Conservation (phyloP, 2,797 vertebrate genomes). For the Zenarchopterus dispar region DNA sequence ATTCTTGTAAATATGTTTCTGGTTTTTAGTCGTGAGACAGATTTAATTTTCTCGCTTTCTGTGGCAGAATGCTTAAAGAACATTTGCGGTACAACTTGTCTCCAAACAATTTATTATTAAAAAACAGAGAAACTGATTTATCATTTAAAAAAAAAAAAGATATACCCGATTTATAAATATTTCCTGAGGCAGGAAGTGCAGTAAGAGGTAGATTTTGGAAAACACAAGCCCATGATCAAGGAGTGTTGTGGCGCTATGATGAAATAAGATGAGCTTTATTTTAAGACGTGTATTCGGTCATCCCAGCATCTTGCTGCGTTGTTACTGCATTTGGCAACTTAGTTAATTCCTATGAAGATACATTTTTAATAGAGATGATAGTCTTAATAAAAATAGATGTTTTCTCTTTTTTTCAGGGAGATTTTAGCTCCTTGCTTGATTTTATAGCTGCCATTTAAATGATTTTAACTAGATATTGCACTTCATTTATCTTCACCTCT, state of each 20-base stretch:
- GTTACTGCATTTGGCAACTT: constrained; percentile 28
- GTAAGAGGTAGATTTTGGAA: constrained; percentile 13
- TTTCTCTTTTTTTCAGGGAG: constrained; percentile 10
- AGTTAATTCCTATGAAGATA: constrained; percentile 1
- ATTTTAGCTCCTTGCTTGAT: neutral
- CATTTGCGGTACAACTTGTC: constrained; percentile 11
- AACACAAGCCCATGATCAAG: constrained; percentile 13
- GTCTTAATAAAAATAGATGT: constrained; percentile 10
- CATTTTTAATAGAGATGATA: constrained; percentile 18
- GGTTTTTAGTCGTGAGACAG: constrained; percentile 20
- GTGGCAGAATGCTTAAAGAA: constrained; percentile 35
- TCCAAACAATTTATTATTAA: constrained; percentile 11
- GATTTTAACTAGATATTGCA: constrained; percentile 2
- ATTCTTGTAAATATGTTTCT: constrained; percentile 46
- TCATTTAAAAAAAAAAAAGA: constrained; percentile 6
- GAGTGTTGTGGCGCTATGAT: constrained; percentile 42
- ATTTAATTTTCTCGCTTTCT: constrained; percentile 32
- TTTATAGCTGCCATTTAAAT: too few species aligned
- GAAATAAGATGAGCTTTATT: constrained; percentile 40
- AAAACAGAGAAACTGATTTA: constrained; percentile 3
- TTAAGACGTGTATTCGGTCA: constrained; percentile 36
- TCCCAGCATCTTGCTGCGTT: constrained; percentile 27
- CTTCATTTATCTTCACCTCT: constrained; percentile 14
- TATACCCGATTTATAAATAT: constrained; percentile 25
- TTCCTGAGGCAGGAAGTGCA: constrained; percentile 13